Conservation (phyloP, 1,140 invertebrate genomes). For the Chlorops oryzae region DNA sequence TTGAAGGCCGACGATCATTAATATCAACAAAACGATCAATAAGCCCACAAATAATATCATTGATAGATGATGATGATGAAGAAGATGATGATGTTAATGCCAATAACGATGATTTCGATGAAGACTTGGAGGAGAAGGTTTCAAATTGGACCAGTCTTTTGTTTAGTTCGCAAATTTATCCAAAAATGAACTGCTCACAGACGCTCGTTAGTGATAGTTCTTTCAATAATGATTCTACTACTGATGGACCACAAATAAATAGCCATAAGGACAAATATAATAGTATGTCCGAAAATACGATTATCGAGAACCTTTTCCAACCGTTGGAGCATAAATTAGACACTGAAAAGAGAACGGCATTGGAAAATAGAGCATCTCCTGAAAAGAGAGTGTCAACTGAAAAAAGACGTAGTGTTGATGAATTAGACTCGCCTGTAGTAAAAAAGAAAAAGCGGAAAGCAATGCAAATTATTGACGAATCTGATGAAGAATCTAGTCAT, state of each 20-base stretch:
- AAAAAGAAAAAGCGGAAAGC: neutral
- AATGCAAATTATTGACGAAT: neutral
- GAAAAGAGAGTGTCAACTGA: no score
- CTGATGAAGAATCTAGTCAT: neutral
- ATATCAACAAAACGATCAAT: slow-evolving; percentile 5
- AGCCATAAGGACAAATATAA: no score
- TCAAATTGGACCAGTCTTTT: slow-evolving; percentile 34
- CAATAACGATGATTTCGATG: slow-evolving; percentile 16
- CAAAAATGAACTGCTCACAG: no score
- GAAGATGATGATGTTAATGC: neutral
- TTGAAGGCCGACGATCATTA: neutral
- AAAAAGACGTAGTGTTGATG: no score
- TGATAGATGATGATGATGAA: slow-evolving; percentile 14
- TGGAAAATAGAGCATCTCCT: no score
- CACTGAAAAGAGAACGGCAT: no score
- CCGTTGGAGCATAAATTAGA: no score
- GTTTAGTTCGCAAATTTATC: slow-evolving; percentile 23
- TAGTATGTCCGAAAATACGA: no score
- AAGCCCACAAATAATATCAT: neutral
- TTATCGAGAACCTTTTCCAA: no score
- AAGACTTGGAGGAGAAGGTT: slow-evolving; percentile 28
- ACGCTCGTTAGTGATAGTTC: no score
- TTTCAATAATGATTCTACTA: no score
- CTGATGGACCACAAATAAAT: no score
- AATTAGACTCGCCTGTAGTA: neutral